phyloP scores from a whole-genome alignment of 2,888 invertebrate genomes.

The Argyresthia albistria region DNA sequence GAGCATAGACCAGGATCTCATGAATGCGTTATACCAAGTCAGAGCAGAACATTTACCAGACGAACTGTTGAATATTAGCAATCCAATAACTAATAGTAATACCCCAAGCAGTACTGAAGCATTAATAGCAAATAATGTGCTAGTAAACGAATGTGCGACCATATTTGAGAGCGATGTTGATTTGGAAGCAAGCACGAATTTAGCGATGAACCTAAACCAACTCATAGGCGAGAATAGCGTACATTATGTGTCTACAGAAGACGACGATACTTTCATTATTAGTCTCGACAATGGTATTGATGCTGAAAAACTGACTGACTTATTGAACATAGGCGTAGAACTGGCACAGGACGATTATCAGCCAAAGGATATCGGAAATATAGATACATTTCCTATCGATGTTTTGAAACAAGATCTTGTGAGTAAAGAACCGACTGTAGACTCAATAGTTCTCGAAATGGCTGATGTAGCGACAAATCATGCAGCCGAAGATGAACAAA shows the following conservation, averaged over 20 bases:
- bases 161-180: slow-evolving; percentile 65
- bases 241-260: slow-evolving; percentile 60
- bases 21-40: slow-evolving; percentile 43
- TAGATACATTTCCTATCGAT: not conserved
- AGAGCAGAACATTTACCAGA: slow-evolving; percentile 44
- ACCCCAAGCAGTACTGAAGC: not conserved
- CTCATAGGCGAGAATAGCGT: slow-evolving; percentile 59
- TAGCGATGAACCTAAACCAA: slow-evolving; percentile 61
- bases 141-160: slow-evolving; percentile 55
- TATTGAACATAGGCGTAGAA: slow-evolving; percentile 53
- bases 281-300: slow-evolving; percentile 60
- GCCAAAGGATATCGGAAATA: slow-evolving; percentile 9
- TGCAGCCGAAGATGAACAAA: not conserved
- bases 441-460: not conserved
- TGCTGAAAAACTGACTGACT: slow-evolving; percentile 53
- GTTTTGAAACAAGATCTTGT: not conserved
- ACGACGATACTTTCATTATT: slow-evolving; percentile 63
- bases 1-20: slow-evolving; percentile 50
- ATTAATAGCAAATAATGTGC: slow-evolving; percentile 17
- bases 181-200: slow-evolving; percentile 55
- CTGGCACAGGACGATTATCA: slow-evolving; percentile 17
- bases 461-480: not conserved
- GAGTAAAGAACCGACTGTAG: not conserved
- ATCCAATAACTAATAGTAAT: slow-evolving; percentile 18
- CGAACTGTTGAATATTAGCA: slow-evolving; percentile 36